Evolutionary conservation across 2,113 vertebrate genomes (phyloP), one percentile per base, ranked within the genome.

Genomic region (Martes martes): DNA sequence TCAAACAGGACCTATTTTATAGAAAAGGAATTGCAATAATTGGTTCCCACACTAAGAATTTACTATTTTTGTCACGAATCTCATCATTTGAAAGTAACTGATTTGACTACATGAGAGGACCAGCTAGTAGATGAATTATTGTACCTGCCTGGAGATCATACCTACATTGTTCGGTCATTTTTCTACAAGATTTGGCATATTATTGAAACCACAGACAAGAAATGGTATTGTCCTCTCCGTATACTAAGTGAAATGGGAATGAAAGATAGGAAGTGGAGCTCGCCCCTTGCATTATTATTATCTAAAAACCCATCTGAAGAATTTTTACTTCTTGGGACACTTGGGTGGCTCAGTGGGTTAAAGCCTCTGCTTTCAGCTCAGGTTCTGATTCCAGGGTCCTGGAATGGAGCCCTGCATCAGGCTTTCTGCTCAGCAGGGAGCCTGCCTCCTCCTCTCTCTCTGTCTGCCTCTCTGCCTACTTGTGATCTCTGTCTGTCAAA

Each of bases 261-360:
- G 28, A 50, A 71, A 55, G 14, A n/a, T 39, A 36, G 1, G 24
- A 59, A 89, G 4, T 6, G 7, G 28, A 28, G 7, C 67, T 52
- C 1, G 0, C 11, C 5, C 11, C 4, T 28, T 36, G 52, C 45
- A 26, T 5, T n/a, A 18, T 15, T 31, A 24, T 11, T 11, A 57
- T 2, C 14, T 59, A 31, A 82, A 57, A 50, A 39, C 23, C 6
- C 2, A 26, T 10, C 57, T 31, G 13, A 24, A 85, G 28, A 31
- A 45, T 19, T 45, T 33, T 33, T 52, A 9, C 76, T 36, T 86
- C 69, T 80, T 55, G 52, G 52, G 52, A 18, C 52, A 55, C 52
- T 18, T 18, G 52, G 52, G 52, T 55, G 52, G 52, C 6, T 55
- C 52, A 55, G 52, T 55, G 16, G 16, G 52, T 55, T 55, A 55